Base-by-base conservation (phyloP, 2,113 vertebrate genomes). In the Esox niger region DNA sequence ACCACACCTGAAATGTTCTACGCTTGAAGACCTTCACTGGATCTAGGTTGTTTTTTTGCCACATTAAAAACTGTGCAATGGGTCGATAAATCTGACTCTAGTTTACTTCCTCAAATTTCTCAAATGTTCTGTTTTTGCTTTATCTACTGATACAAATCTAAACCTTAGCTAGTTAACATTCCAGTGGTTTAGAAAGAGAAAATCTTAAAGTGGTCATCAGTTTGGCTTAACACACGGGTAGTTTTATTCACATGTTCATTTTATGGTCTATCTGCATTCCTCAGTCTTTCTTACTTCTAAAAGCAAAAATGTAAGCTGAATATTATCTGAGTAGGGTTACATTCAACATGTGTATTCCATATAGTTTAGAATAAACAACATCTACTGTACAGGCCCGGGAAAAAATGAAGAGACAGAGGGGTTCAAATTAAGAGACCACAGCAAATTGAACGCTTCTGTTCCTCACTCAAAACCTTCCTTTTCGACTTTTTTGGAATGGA, bases 341-440 rank as follows among this genome's bases (percentile, higher is more conserved):
- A 15, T 2, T 73, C 71, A 62, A 32, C 62, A 64, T 67, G 31
- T 67, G 27, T 26, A 62, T 66, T 73, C 62, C n/a, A n/a, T n/a
- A n/a, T n/a, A n/a, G n/a, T n/a, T n/a, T n/a, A n/a, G n/a, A n/a
- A n/a, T n/a, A n/a, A n/a, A n/a, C n/a, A n/a, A n/a, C n/a, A n/a
- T n/a, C n/a, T n/a, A n/a, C n/a, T n/a, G n/a, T n/a, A n/a, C n/a
- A n/a, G n/a, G n/a, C n/a, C n/a, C n/a, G n/a, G n/a, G n/a, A n/a
- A n/a, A n/a, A n/a, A n/a, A n/a, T n/a, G n/a, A n/a, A n/a, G n/a
- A n/a, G n/a, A n/a, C n/a, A n/a, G n/a, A n/a, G n/a, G n/a, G n/a
- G n/a, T 43, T 4, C 13, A 43, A 15, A 43, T 43, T 43, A 43
- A n/a, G n/a, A 43, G 11, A 15, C 38, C 38, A 3, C 11, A 15